Conservation (phyloP, 2,888 invertebrate genomes). For the Troides oblongomaculatus region DNA sequence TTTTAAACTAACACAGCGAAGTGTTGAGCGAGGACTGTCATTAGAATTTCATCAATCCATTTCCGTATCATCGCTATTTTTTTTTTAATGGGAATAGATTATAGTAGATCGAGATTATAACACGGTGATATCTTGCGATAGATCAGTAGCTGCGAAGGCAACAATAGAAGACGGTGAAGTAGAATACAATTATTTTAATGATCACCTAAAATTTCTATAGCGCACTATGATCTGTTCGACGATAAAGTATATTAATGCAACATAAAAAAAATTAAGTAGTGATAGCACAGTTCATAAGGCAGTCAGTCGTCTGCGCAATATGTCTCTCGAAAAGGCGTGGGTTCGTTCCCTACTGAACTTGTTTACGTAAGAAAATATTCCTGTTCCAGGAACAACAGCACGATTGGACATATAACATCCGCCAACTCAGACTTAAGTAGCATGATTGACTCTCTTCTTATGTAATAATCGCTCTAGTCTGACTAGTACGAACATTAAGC, state of each 20-base stretch:
- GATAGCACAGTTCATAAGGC: no score
- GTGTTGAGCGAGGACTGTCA: conserved; percentile 65
- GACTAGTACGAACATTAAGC: no score
- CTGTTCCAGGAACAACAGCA: no score
- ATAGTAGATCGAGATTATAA: conserved; percentile 61
- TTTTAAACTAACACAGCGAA: conserved; percentile 33
- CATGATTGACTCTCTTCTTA: no score
- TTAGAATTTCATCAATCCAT: conserved; percentile 65
- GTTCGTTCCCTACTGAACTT: no score
- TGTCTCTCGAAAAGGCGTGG: no score
- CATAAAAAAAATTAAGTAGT: no score
- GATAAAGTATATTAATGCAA: background rate
- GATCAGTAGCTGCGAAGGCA: background rate
- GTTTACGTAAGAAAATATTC: no score
- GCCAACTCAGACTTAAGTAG: no score
- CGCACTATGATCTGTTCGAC: background rate
- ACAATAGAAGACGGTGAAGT: background rate
- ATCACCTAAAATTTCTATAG: background rate
- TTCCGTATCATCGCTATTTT: conserved; percentile 43
- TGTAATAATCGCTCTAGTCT: no score
- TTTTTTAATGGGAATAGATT: conserved; percentile 53
- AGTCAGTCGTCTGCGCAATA: no score
- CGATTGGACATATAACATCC: no score
- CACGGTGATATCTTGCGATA: conserved; percentile 37
- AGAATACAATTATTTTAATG: background rate